These are phyloP conservation scores for Epicampocera succincta DNA, from an alignment of 2,888 invertebrate genomes.

Conservation along the genomic window DNA sequence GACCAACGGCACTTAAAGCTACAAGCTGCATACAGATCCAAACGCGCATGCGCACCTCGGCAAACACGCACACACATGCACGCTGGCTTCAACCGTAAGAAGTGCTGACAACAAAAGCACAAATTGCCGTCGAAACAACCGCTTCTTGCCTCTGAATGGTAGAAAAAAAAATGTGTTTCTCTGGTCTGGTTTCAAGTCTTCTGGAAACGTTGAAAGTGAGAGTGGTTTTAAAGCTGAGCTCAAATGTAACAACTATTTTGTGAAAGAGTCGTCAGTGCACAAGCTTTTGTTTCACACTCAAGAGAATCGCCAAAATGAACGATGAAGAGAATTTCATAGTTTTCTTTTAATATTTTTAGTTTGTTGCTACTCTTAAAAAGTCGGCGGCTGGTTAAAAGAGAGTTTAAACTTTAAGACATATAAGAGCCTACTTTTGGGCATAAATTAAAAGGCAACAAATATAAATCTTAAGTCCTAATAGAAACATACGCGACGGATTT, in stretches of 20 bases:
- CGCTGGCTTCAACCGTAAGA: slow-evolving; percentile 35
- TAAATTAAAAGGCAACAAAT: no score
- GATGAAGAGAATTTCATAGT: no score
- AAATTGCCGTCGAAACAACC: slow-evolving; percentile 24
- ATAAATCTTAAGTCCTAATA: no score
- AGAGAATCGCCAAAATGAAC: not conserved
- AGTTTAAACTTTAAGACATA: no score
- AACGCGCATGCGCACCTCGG: not conserved
- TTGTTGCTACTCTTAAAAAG: no score
- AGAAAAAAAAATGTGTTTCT: not conserved
- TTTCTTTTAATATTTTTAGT: no score
- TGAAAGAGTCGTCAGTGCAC: not conserved
- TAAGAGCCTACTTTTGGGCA: no score
- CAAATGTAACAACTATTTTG: not conserved
- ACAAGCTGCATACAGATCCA: slow-evolving; percentile 3
- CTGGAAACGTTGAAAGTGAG: slow-evolving; percentile 56
- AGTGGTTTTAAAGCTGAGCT: slow-evolving; percentile 45
- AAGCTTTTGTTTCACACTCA: slow-evolving; percentile 34
- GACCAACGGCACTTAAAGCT: slow-evolving; percentile 69
- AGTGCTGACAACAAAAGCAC: slow-evolving; percentile 5
- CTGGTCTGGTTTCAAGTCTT: slow-evolving; percentile 4
- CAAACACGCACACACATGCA: not conserved
- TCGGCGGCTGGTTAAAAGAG: no score
- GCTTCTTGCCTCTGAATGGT: not conserved
- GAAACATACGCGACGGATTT: no score